These are phyloP conservation scores for Octonoba sinensis DNA, from an alignment of 2,888 invertebrate genomes.

Conservation along the genomic window DNA sequence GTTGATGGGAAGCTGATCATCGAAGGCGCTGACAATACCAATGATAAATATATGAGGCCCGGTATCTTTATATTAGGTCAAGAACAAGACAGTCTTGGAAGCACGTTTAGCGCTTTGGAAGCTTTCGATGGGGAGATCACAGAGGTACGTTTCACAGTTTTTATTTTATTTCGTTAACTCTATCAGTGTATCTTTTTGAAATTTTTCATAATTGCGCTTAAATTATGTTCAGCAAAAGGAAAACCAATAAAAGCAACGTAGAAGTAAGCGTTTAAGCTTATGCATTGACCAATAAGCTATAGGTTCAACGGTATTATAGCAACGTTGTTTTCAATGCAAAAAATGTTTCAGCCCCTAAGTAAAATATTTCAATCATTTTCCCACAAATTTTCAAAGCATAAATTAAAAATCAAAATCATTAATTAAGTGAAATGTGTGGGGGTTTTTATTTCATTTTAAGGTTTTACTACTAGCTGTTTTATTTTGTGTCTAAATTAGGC, in stretches of 20 bases:
- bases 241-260: not conserved
- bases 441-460: too few species aligned
- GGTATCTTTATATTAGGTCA: conserved; percentile 56
- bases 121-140: conserved; percentile 53
- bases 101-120: conserved; percentile 42
- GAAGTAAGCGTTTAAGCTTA: too few species aligned
- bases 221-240: not conserved
- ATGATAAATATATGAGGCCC: conserved; percentile 24
- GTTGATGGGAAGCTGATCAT: conserved; percentile 31
- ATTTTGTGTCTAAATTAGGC: too few species aligned
- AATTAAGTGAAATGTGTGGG: too few species aligned
- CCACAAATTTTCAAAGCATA: too few species aligned
- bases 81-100: conserved; percentile 60
- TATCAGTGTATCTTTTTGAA: not conserved
- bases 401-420: too few species aligned
- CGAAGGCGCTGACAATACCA: conserved; percentile 12
- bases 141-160: conserved; percentile 24
- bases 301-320: too few species aligned
- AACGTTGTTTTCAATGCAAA: too few species aligned
- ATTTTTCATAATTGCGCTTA: not conserved
- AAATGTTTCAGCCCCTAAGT: too few species aligned
- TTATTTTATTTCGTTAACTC: not conserved
- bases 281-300: too few species aligned
- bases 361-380: too few species aligned
- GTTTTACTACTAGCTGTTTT: too few species aligned